Conservation (phyloP, 2,113 vertebrate genomes). For the Ammodramus savannarum region DNA sequence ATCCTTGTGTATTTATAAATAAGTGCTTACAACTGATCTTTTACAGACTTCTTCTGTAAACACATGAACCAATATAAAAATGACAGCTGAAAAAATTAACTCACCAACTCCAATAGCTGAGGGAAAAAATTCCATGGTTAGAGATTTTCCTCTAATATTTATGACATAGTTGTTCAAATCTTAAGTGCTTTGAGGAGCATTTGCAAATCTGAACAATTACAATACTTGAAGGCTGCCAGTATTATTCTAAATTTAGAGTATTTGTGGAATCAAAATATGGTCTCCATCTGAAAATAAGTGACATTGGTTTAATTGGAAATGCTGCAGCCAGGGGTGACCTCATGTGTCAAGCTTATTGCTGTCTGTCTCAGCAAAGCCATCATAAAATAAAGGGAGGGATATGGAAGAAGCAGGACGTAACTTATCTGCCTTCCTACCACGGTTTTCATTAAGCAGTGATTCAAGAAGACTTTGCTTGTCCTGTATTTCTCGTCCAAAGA, state of each 20-base stretch:
- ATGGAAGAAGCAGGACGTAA: conserved; percentile 46
- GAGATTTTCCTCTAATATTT: background rate
- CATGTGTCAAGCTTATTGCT: background rate
- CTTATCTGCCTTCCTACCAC: conserved; percentile 30
- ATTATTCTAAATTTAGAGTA: background rate
- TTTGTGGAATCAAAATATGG: background rate
- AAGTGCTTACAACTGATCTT: background rate
- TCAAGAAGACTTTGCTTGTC: conserved; percentile 75
- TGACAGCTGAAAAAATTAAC: background rate
- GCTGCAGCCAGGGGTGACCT: background rate
- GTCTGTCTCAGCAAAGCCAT: conserved; percentile 70
- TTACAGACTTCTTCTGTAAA: background rate
- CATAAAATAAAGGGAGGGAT: conserved; percentile 80
- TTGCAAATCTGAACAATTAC: background rate
- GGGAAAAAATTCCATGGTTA: background rate
- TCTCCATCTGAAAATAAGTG: background rate
- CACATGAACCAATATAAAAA: background rate
- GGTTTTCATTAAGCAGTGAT: conserved; percentile 69
- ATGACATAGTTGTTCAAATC: background rate
- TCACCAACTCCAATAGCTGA: background rate
- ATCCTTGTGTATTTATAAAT: background rate
- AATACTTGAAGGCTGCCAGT: background rate
- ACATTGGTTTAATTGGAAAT: background rate
- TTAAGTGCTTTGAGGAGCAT: background rate
- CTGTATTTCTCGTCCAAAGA: conserved; percentile 54